These are phyloP conservation scores for Poecilobothrus nobilitatus DNA, from an alignment of 2,888 invertebrate genomes.

Conservation along the genomic window DNA sequence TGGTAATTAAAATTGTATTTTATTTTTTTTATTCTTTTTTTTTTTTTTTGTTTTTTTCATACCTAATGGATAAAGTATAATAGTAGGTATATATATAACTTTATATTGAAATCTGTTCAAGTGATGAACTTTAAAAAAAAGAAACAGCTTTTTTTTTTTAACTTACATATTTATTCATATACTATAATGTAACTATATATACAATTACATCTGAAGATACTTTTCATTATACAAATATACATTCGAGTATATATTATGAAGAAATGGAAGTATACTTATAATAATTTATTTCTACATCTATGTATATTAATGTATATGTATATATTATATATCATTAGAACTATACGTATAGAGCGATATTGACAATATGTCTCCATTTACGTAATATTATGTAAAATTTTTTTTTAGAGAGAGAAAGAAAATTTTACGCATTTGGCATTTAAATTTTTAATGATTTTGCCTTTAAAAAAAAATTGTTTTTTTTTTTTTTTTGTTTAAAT, in stretches of 20 bases:
- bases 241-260: no score
- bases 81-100: no score
- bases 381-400: not conserved
- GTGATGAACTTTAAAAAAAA: not conserved
- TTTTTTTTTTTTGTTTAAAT: conserved; percentile 24
- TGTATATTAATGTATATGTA: no score
- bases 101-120: not conserved
- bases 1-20: not conserved
- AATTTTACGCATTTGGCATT: not conserved
- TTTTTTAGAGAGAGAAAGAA: not conserved
- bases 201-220: no score
- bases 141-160: not conserved
- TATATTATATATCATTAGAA: no score
- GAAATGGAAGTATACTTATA: no score
- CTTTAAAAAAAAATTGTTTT: no score
- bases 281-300: no score
- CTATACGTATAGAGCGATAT: not conserved
- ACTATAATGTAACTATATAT: no score
- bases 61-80: not conserved
- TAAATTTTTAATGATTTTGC: conserved; percentile 2
- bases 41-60: no score
- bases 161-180: no score
- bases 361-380: not conserved
- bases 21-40: not conserved
- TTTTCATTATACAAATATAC: no score